Conservation (phyloP, 2,888 invertebrate genomes). For the Cheilosia vernalis region DNA sequence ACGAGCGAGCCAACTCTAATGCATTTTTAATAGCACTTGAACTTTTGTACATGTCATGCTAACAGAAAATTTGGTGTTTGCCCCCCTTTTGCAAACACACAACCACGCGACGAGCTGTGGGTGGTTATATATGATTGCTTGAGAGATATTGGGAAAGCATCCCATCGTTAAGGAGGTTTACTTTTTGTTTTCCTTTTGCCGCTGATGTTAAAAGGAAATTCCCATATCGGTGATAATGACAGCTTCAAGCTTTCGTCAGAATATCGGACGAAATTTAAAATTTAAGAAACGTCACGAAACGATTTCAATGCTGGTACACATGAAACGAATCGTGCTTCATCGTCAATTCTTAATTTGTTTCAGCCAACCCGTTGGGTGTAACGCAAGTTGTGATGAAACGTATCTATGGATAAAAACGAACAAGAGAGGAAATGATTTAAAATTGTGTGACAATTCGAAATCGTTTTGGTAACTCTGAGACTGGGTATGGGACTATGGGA, state of each 20-base stretch:
- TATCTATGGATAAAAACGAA: slow-evolving; percentile 16
- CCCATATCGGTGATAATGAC: slow-evolving; percentile 64
- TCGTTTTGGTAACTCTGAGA: slow-evolving; percentile 24
- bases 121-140: slow-evolving; percentile 48
- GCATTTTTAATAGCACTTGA: slow-evolving; percentile 75
- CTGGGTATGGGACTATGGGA: not conserved
- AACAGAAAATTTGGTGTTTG: slow-evolving; percentile 49
- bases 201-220: slow-evolving; percentile 32
- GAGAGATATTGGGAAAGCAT: slow-evolving; percentile 54
- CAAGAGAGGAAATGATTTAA: slow-evolving; percentile 62
- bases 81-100: slow-evolving; percentile 1
- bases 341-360: slow-evolving; percentile 61
- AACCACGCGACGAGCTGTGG: slow-evolving; percentile 5
- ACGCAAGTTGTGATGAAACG: slow-evolving; percentile 54
- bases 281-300: slow-evolving; percentile 15
- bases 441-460: slow-evolving; percentile 63
- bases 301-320: slow-evolving; percentile 28
- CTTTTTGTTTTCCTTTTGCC: slow-evolving; percentile 1
- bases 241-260: slow-evolving; percentile 34
- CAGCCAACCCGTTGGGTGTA: slow-evolving; percentile 60
- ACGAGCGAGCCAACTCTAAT: slow-evolving; percentile 57
- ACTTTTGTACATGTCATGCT: slow-evolving; percentile 73
- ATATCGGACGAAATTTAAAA: slow-evolving; percentile 25
- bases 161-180: slow-evolving; percentile 47
- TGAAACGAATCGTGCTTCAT: slow-evolving; percentile 20